Evolutionary conservation across 2,888 invertebrate genomes (phyloP).

Genomic region (Sminthurides aquaticus): DNA sequence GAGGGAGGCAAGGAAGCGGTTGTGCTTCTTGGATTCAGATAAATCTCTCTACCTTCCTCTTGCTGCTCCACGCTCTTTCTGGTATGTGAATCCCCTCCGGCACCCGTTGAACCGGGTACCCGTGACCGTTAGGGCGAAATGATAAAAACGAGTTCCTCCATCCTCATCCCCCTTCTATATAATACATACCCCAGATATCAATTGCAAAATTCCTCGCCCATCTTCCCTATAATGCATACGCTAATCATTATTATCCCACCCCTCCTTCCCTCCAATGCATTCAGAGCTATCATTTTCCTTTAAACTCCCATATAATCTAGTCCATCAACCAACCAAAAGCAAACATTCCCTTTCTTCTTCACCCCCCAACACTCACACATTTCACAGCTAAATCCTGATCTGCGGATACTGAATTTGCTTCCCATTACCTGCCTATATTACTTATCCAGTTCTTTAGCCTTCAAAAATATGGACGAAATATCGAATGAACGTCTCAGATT

Average conservation of each 20-base stretch:
- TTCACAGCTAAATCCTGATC: background rate
- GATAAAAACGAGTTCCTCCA: constrained; percentile 26
- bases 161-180: background rate
- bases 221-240: background rate
- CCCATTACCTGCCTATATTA: no score
- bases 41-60: constrained; percentile 20
- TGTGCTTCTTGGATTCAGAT: constrained; percentile 1
- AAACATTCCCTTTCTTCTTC: background rate
- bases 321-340: no score
- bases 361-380: no score
- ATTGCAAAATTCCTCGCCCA: background rate
- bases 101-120: constrained; percentile 42
- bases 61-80: constrained; percentile 11
- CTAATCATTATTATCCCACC: background rate
- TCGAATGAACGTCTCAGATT: background rate
- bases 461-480: no score
- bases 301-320: background rate
- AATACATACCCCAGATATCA: background rate
- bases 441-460: no score
- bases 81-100: constrained; percentile 34
- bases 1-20: no score
- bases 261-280: background rate
- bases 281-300: background rate
- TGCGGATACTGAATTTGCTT: no score
- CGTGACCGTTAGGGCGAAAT: constrained; percentile 40